Evolutionary conservation across 2,113 vertebrate genomes (phyloP).

Genomic region (Mobula hypostoma): DNA sequence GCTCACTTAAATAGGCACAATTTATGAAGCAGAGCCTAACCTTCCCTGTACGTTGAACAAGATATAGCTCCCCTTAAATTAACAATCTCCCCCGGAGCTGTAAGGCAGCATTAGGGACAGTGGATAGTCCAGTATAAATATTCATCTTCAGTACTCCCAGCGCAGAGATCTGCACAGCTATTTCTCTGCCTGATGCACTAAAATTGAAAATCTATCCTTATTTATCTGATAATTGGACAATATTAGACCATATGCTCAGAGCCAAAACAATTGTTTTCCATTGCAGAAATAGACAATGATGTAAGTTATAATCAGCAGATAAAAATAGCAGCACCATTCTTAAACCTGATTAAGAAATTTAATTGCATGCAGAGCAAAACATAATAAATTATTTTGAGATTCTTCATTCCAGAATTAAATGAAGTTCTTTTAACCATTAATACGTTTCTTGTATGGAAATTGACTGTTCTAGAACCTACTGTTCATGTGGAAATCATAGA

Average conservation of each 20-base stretch:
- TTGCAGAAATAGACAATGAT: not conserved
- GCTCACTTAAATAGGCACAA: not conserved
- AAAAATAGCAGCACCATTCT: not conserved
- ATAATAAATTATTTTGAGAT: not conserved
- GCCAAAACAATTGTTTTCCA: not conserved
- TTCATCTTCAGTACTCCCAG: too few species aligned
- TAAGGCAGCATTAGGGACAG: not conserved
- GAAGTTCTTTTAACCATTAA: not conserved
- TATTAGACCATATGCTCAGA: not conserved
- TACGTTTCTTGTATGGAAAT: not conserved
- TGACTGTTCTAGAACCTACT: not conserved
- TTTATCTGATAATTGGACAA: not conserved
- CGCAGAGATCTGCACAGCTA: not conserved
- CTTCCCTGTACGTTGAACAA: not conserved
- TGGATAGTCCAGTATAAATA: not conserved
- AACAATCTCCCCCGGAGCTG: not conserved
- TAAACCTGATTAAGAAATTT: not conserved
- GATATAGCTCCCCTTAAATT: not conserved
- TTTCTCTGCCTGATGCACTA: not conserved
- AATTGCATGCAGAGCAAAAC: not conserved
- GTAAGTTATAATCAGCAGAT: not conserved
- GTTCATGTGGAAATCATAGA: not conserved
- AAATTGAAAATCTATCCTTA: not conserved
- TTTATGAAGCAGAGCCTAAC: not conserved
- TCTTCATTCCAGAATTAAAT: not conserved